Evolutionary conservation across 1,140 invertebrate genomes (phyloP), one percentile per base, ranked within the genome.

Genomic region (Micrasema longulum): DNA sequence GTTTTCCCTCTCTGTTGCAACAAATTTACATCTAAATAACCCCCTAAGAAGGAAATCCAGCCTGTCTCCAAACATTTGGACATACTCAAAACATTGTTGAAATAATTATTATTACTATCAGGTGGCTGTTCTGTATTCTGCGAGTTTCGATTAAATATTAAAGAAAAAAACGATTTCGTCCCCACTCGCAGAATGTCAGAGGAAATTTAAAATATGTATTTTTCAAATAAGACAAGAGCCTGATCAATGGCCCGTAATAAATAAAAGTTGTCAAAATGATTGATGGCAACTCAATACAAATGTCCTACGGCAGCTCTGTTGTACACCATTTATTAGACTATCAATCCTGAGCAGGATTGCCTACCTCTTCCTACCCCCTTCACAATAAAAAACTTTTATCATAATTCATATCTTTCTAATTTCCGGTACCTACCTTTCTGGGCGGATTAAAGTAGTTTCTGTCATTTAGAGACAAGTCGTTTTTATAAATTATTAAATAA

Each of bases 241-340:
- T 63, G 60, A 26, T 64, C 41, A 64, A 47, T 64, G 43, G n/a
- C 20, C 41, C 60, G 43, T 64, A 47, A 64, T 64, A 64, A 64
- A 64, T 64, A 64, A 64, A 64, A 64, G 60, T 64, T 64, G 60
- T 64, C 60, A 64, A 64, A 64, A 64, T 64, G 60, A 64, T 64
- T 64, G 60, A 64, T 64, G 60, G 20, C 20, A 12, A 64, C 43
- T 64, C 55, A 38, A 41, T 60, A 60, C 55, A 60, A 55, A 60
- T 60, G 55, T 60, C 38, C 11, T 41, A 16, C 35, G 55, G 55
- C n/a, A 36, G 12, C 52, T 23, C 22, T 31, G 11, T 12, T 16
- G 7, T 38, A 38, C 6, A 11, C 31, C 55, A 41, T 60, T 60
- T 57, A 38, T 57, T 60, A 60, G 26, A 31, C 41, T 16, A 16